Base-by-base conservation (phyloP, 2,113 vertebrate species). In the Anhinga anhinga region DNA sequence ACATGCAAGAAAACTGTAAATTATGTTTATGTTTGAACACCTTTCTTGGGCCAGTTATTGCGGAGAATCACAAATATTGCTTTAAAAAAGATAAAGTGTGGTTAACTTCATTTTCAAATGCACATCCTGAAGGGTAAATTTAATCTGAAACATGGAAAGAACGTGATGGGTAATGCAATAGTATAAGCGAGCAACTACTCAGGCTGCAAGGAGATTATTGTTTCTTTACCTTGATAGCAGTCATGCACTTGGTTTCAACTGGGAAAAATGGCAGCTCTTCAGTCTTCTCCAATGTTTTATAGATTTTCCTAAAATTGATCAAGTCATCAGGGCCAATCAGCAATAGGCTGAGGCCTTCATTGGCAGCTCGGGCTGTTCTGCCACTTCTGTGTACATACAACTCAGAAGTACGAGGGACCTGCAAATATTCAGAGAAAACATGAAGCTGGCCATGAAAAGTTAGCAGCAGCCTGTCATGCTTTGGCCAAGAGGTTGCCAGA, bases 321-420 rank as follows among this genome's bases (percentile, higher is more conserved):
- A 99, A 73, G 91, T 99, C 99, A 11, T 99, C 98, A 11, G 99
- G 99, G 13, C 99, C 99, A 3, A 99, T 98, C 17, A 99, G 97
- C 92, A 99, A 95, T 45, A 99, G 96, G 95, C 99, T 99, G 30
- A 99, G 99, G 70, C 99, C 99, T 59, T 99, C 98, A 11, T 89
- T 99, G 59, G 99, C 96, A 23, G 99, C 99, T 82, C 99, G 98
- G 17, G 99, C 99, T 14, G 99, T 99, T 40, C 99, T 98, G 66
- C 99, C 99, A 1, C 99, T 99, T 29, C 99, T 98, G 96, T 99
- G 99, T 49, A 99, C 98, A 0, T 99, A 99, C 2, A 99, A 98
- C 98, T 99, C 99, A 0, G 99, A 99, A 1, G 99, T 99, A 47
- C 99, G 98, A 19, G 99, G 99, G 44, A 99, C 98, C 99, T 99